phyloP scores from a whole-genome alignment of 2,113 vertebrate genomes.

The Colinus virginianus region DNA sequence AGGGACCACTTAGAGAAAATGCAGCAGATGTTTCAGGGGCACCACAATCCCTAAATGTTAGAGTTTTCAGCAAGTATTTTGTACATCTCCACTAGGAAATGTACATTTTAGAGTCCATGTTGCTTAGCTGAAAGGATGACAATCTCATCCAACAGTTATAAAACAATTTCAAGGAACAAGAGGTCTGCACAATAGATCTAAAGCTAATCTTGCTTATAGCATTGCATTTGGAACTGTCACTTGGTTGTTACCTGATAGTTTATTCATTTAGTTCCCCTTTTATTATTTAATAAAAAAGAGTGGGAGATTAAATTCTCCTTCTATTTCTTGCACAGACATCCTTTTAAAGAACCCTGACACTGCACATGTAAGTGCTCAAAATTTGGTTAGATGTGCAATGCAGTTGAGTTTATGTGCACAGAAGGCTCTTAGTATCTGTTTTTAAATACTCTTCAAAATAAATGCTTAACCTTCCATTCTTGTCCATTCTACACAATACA shows the following conservation, averaged over 20 bases:
- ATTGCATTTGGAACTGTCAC: not conserved
- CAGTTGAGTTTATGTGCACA: not conserved
- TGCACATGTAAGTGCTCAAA: not conserved
- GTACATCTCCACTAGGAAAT: not conserved
- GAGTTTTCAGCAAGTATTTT: not conserved
- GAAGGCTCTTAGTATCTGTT: not conserved
- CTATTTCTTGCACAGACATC: not conserved
- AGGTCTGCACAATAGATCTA: not conserved
- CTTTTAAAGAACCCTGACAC: conserved; percentile 5
- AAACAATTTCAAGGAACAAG: not conserved
- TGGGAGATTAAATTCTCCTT: not conserved
- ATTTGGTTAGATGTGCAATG: not conserved
- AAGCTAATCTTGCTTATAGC: not conserved
- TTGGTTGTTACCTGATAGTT: not conserved
- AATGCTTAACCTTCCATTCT: not conserved
- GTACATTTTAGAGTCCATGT: not conserved
- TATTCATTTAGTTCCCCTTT: not conserved
- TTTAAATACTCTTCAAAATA: not conserved
- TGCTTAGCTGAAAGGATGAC: not conserved
- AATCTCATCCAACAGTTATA: not conserved
- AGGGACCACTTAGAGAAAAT: not conserved
- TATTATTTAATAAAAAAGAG: not conserved
- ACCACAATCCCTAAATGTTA: not conserved
- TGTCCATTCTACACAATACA: not conserved
- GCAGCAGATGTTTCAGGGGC: not conserved